Evolutionary conservation across 2,888 invertebrate species (phyloP).

Genomic region (Erebia epiphron): DNA sequence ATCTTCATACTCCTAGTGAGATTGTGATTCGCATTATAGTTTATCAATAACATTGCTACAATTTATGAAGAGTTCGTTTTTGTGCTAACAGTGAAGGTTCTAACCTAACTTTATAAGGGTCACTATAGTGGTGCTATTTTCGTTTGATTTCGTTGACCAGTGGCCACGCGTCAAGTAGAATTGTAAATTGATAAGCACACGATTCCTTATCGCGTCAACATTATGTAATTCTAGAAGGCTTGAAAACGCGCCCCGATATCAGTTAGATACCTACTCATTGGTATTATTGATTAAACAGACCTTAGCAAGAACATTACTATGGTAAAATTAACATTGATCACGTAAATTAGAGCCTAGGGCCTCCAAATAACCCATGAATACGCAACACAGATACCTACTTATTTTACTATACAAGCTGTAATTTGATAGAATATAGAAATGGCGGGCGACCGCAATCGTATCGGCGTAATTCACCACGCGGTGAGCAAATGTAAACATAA

Average conservation of each 20-base stretch:
- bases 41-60: too few relatives aligned
- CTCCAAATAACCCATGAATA: neutral
- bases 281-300: conserved; percentile 4
- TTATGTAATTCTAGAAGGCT: conserved; percentile 29
- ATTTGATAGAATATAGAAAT: neutral
- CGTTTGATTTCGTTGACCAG: neutral
- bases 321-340: neutral
- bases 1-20: too few relatives aligned
- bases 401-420: neutral
- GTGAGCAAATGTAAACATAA: neutral
- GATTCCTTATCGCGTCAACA: conserved; percentile 5
- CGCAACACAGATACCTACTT: neutral
- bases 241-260: neutral
- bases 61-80: too few relatives aligned
- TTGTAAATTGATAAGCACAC: neutral
- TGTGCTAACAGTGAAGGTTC: too few relatives aligned
- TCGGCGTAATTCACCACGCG: conserved; percentile 10
- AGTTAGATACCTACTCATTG: neutral
- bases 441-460: neutral
- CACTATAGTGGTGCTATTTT: neutral
- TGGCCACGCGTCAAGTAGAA: conserved; percentile 4
- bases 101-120: neutral
- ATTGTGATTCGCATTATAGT: too few relatives aligned
- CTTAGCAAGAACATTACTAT: neutral
- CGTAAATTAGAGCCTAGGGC: neutral